Evolutionary conservation across 1,140 invertebrate genomes (phyloP), one percentile per base, ranked within the genome.

Genomic region (Drosophila kohkoa): DNA sequence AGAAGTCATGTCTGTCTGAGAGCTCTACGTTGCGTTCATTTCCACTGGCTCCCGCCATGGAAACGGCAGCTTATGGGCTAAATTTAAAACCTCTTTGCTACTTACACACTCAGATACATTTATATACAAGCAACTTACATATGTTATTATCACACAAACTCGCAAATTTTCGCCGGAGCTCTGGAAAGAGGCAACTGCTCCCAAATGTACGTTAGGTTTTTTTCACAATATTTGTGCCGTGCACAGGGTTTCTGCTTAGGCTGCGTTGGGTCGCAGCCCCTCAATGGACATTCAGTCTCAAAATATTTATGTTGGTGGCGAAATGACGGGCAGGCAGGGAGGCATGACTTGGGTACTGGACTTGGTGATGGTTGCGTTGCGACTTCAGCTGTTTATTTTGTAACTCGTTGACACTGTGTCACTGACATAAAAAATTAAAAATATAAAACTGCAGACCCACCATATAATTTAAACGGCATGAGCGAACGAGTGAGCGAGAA

Each of bases 121-220:
- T 38, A 28, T 52, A 43, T 65, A 58, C 54, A 77, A 65, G 83
- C 83, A 87, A 87, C 85, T 87, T 87, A 87, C 85, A 88, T 83
- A 88, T 87, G 82, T 87, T 87, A 87, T 87, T 87, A 87, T 87
- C 83, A 74, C 85, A 89, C 80, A 88, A 87, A 75, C 83, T 87
- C 85, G 85, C 85, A 87, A 88, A 87, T 88, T 87, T 83, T 88
- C 83, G 64, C 76, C 83, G 72, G 62, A 79, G 76, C 82, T 62
- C 57, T n/a, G 20, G 48, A 7, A 41, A 15, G 43, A 38, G 41
- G 58, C 69, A 88, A 88, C 83, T 68, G 65, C 82, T 87, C 83
- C 83, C 83, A 83, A 89, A 88, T 81, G 83, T 83, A 89, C 83
- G 85, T 80, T 88, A 87, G 77, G 74, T 77, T 88, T 87, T 88